Conservation (phyloP, 1,140 invertebrate genomes). For the Marisa cornuarietis region DNA sequence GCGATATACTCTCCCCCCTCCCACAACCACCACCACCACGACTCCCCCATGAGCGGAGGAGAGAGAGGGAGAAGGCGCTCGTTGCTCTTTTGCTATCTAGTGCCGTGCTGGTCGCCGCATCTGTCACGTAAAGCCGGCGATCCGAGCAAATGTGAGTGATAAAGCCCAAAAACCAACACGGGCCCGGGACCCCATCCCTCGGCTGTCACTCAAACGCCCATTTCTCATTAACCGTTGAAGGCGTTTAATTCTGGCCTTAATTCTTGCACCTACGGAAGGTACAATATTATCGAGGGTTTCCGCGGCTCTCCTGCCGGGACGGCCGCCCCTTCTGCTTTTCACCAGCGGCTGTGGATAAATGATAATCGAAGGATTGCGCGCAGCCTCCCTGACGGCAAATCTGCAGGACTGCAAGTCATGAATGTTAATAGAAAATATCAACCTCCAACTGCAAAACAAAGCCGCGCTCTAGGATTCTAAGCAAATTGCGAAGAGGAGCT, state of each 20-base stretch:
- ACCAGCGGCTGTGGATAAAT: conserved; percentile 23
- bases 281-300: conserved; percentile 22
- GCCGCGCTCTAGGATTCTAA: conserved; percentile 17
- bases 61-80: not conserved
- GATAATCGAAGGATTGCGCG: conserved; percentile 14
- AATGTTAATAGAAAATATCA: conserved; percentile 42
- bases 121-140: conserved; percentile 28
- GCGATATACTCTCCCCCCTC: too few species aligned
- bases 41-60: too few species aligned
- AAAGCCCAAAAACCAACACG: conserved; percentile 43
- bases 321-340: conserved; percentile 21
- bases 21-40: too few species aligned
- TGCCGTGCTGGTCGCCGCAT: conserved; percentile 11
- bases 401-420: conserved; percentile 29
- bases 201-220: conserved; percentile 35
- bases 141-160: conserved; percentile 21
- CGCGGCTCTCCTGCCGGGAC: conserved; percentile 10
- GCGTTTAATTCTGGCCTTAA: conserved; percentile 31
- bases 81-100: conserved; percentile 33
- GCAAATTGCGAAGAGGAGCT: conserved; percentile 3
- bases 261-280: conserved; percentile 28
- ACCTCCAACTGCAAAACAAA: conserved; percentile 20
- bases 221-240: conserved; percentile 43
- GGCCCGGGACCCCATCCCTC: conserved; percentile 17
- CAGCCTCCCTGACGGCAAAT: conserved; percentile 20